phyloP scores from a whole-genome alignment of 2,113 vertebrate species.

The Lepus americanus region DNA sequence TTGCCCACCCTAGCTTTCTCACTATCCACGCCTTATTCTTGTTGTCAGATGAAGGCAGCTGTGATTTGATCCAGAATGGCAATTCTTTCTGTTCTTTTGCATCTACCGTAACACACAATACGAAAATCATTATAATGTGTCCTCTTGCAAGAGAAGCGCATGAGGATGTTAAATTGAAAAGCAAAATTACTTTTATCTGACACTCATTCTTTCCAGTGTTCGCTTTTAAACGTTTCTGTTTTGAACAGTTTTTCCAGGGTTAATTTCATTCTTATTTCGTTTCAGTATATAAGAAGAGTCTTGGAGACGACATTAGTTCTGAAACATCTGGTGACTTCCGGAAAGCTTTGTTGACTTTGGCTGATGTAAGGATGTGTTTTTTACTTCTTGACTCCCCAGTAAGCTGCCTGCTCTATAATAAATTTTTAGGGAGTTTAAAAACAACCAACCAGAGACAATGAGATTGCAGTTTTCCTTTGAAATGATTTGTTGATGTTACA shows the following conservation, averaged over 20 bases:
- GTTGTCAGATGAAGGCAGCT: not conserved
- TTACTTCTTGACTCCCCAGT: not conserved
- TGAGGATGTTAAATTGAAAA: not conserved
- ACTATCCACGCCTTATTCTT: not conserved
- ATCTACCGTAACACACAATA: not conserved
- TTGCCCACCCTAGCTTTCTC: not conserved
- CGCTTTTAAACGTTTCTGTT: not conserved
- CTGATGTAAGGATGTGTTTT: slow-evolving; percentile 88
- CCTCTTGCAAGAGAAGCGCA: not conserved
- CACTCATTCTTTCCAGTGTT: not conserved
- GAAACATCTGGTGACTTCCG: slow-evolving; percentile 92
- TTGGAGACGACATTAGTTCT: slow-evolving; percentile 89
- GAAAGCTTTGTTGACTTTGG: slow-evolving; percentile 91
- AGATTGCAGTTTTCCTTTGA: not conserved
- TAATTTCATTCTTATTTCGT: slow-evolving; percentile 54
- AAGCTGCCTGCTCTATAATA: not conserved
- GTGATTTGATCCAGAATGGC: not conserved
- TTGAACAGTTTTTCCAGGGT: slow-evolving; percentile 12
- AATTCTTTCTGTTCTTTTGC: not conserved
- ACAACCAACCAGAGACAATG: not conserved
- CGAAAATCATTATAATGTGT: not conserved
- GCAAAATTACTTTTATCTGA: slow-evolving; percentile 1
- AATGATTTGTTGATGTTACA: not conserved
- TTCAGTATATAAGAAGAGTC: slow-evolving; percentile 88
- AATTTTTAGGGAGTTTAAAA: slow-evolving; percentile 30